These are phyloP conservation scores for Ooceraea biroi DNA, from an alignment of 1,140 invertebrate species.

Conservation along the genomic window DNA sequence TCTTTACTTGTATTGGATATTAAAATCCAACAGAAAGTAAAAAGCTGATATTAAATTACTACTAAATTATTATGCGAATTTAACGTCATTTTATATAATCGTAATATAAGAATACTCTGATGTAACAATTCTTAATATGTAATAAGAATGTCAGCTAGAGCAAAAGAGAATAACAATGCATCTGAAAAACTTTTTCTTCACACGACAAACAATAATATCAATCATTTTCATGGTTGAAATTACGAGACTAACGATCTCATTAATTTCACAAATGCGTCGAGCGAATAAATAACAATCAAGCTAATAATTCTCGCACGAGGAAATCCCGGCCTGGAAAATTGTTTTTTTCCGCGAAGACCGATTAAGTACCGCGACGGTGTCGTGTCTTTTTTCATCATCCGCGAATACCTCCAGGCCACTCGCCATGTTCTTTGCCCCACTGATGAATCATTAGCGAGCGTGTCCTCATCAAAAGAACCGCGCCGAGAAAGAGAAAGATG, in stretches of 20 bases:
- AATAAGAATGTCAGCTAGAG: background rate
- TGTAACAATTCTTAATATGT: background rate
- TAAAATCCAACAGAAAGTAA: background rate
- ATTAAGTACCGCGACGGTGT: slow-evolving; percentile 19
- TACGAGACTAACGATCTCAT: background rate
- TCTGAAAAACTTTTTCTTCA: background rate
- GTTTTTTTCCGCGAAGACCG: slow-evolving; percentile 42
- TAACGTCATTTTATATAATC: slow-evolving; percentile 15
- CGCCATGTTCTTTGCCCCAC: slow-evolving; percentile 19
- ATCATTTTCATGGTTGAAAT: slow-evolving; percentile 16
- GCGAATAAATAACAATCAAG: slow-evolving; percentile 2
- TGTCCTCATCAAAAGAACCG: slow-evolving; percentile 56
- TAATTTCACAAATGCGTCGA: slow-evolving; percentile 5
- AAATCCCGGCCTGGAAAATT: slow-evolving; percentile 40
- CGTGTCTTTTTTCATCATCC: background rate
- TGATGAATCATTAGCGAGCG: slow-evolving; percentile 64
- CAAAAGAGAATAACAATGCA: background rate
- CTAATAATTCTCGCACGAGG: slow-evolving; percentile 30
- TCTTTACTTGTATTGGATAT: background rate
- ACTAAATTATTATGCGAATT: slow-evolving; percentile 17
- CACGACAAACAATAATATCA: background rate
- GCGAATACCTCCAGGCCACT: background rate
- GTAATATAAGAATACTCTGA: background rate
- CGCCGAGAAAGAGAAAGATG: background rate
- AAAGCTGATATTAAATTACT: slow-evolving; percentile 12